Evolutionary conservation across 1,140 invertebrate species (phyloP).

Genomic region (Sitobion miscanthi): DNA sequence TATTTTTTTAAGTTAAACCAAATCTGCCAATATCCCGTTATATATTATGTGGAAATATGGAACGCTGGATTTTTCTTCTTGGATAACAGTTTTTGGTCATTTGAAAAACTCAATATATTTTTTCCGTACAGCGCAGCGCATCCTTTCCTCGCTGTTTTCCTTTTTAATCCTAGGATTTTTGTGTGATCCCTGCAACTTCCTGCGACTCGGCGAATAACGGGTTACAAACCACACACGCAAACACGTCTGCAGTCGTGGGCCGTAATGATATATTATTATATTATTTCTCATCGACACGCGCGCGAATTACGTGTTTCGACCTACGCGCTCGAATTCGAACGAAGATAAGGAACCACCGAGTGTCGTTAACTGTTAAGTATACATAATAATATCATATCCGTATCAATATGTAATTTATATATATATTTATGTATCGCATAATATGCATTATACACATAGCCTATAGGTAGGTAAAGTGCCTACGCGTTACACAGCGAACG

Average conservation of each 20-base stretch:
- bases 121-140: too few species aligned
- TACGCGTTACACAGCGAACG: neutral
- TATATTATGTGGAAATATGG: neutral
- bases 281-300: neutral
- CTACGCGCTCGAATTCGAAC: constrained; percentile 2
- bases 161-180: neutral
- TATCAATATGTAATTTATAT: neutral
- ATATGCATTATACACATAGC: neutral
- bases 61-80: neutral
- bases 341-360: neutral
- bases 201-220: neutral
- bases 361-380: neutral
- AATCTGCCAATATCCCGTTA: neutral
- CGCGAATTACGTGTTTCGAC: neutral
- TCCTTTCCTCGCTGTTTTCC: neutral
- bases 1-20: neutral
- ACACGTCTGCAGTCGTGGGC: neutral
- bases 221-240: neutral
- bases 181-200: neutral
- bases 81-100: neutral
- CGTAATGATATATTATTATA: neutral
- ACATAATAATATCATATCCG: neutral
- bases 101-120: neutral
- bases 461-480: neutral
- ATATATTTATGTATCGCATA: neutral